phyloP scores from a whole-genome alignment of 2,113 vertebrate species.

The Cettia cetti region DNA sequence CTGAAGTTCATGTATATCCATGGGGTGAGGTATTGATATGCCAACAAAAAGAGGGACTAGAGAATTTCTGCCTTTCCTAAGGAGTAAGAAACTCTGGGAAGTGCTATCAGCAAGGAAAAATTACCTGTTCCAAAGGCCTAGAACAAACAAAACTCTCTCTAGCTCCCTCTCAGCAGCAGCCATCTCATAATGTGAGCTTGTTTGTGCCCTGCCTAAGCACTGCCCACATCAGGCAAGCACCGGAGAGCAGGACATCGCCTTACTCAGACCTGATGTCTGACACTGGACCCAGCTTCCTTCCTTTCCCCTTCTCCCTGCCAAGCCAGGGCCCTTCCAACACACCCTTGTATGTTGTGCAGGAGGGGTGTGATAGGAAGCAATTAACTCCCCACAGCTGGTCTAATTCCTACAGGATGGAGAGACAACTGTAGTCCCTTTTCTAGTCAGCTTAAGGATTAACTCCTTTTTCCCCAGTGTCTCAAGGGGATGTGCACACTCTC shows the following conservation, averaged over 20 bases:
- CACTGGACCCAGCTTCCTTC: neutral
- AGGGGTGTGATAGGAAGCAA: slow-evolving; percentile 32
- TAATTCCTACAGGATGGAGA: slow-evolving; percentile 4
- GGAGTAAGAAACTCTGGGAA: neutral
- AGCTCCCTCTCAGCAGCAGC: neutral
- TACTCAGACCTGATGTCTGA: neutral
- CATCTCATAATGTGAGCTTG: neutral
- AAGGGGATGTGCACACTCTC: accelerated
- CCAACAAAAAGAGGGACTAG: neutral
- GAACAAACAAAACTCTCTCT: neutral
- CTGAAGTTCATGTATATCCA: neutral
- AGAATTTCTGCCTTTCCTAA: neutral
- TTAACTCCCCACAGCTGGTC: slow-evolving; percentile 38
- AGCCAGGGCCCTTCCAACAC: neutral
- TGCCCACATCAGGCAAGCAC: neutral
- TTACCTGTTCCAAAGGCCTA: neutral
- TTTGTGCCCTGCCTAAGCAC: neutral
- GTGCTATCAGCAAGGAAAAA: neutral
- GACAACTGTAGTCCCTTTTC: neutral
- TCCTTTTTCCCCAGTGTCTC: neutral
- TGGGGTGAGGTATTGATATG: neutral
- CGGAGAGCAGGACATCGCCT: neutral
- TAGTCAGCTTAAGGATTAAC: neutral
- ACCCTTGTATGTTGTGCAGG: neutral
- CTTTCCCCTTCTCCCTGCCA: neutral